These are phyloP conservation scores for Rhagophthalmus giganteus DNA, from an alignment of 2,888 invertebrate species.

Conservation along the genomic window DNA sequence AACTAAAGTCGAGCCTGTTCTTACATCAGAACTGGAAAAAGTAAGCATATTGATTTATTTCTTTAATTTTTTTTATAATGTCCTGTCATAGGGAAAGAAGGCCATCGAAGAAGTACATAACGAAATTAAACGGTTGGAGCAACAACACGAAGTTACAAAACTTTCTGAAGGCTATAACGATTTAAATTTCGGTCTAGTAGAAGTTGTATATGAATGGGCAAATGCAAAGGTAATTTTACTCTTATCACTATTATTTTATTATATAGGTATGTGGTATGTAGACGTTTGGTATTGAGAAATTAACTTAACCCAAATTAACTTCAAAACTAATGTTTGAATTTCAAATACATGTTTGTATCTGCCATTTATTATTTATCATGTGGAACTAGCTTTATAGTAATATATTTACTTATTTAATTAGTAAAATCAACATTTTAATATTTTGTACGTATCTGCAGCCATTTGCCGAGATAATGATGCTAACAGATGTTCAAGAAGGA, in stretches of 20 bases:
- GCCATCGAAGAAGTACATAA: constrained; percentile 70
- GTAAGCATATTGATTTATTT: constrained; percentile 48
- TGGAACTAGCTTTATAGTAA: too few species aligned
- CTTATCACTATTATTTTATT: too few species aligned
- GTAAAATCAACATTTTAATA: too few species aligned
- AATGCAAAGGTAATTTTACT: constrained; percentile 69
- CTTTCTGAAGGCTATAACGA: constrained; percentile 60
- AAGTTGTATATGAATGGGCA: constrained; percentile 97
- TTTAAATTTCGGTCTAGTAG: constrained; percentile 87
- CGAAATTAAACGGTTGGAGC: constrained; percentile 69
- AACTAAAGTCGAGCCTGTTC: constrained; percentile 59
- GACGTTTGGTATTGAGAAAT: too few species aligned
- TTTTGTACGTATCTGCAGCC: constrained; percentile 60
- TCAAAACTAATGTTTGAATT: too few species aligned
- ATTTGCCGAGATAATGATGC: constrained; percentile 89
- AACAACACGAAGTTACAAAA: constrained; percentile 61
- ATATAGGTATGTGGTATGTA: too few species aligned
- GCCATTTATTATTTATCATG: too few species aligned
- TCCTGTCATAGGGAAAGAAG: constrained; percentile 64
- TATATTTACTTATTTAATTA: too few species aligned
- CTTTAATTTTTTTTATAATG: constrained; percentile 2
- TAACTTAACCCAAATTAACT: too few species aligned
- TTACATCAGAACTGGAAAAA: constrained; percentile 63
- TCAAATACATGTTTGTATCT: too few species aligned
- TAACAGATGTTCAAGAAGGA: constrained; percentile 96